A percentile compares a stretch with the other conserved stretches of the same genome.
These are phyloP conservation scores for Ciconia maguari DNA, from an alignment of 2,113 vertebrate genomes.

Conservation along the genomic window DNA sequence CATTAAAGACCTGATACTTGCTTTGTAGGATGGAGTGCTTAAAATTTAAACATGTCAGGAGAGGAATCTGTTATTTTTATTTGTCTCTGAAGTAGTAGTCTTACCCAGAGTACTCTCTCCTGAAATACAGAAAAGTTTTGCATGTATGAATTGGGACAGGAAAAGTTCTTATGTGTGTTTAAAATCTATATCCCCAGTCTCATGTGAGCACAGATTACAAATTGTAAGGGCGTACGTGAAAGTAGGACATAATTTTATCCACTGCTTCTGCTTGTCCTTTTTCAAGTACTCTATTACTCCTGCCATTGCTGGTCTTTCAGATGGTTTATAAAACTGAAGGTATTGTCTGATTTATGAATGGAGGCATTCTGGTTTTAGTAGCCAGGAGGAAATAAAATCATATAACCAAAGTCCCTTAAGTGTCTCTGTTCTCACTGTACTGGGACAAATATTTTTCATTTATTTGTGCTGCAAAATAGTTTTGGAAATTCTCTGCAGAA, in stretches of 20 bases:
- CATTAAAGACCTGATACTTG: neutral
- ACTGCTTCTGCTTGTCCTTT: neutral
- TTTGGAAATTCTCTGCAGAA: neutral
- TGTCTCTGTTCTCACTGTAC: neutral
- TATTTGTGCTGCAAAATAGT: neutral
- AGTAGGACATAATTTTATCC: neutral
- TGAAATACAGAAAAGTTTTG: neutral
- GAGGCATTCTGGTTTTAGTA: neutral
- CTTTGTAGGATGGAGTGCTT: neutral
- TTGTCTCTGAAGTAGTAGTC: neutral
- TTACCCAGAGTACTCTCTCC: neutral
- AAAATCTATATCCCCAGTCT: neutral
- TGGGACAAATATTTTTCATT: neutral
- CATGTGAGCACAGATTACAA: neutral
- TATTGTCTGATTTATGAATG: neutral
- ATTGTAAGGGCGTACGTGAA: neutral
- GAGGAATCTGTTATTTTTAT: neutral
- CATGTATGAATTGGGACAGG: neutral
- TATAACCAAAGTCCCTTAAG: neutral
- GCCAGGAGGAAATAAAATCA: neutral
- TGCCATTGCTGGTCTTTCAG: neutral
- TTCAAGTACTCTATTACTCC: neutral
- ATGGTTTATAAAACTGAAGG: neutral
- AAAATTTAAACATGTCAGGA: neutral
- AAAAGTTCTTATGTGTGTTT: neutral